phyloP scores from a whole-genome alignment of 2,113 vertebrate species.

The Chunga burmeisteri region DNA sequence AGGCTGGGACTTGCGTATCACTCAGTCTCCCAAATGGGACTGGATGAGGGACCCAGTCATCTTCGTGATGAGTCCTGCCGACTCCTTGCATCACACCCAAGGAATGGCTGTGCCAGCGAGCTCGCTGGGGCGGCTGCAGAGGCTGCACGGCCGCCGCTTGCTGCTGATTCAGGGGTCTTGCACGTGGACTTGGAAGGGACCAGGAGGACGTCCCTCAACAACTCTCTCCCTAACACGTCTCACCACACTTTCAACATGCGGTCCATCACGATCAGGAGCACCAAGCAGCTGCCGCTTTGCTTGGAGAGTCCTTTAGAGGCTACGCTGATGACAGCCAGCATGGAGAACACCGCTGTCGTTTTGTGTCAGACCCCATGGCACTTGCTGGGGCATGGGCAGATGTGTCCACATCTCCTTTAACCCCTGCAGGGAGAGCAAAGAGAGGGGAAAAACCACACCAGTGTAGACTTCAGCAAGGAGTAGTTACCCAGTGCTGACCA shows the following conservation, averaged over 20 bases:
- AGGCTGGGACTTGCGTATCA: not conserved
- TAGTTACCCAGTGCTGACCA: not conserved
- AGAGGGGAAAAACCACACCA: not conserved
- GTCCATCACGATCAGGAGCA: not conserved
- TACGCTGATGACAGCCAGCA: accelerated
- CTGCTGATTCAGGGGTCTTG: not conserved
- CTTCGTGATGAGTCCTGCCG: not conserved
- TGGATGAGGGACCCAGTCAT: not conserved
- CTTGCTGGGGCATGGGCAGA: not conserved
- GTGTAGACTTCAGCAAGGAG: not conserved
- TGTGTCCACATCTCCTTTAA: not conserved
- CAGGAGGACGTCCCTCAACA: not conserved
- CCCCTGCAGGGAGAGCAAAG: accelerated
- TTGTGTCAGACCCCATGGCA: not conserved
- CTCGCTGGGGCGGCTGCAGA: not conserved
- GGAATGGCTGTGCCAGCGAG: not conserved
- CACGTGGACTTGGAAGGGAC: not conserved
- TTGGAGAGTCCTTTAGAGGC: not conserved
- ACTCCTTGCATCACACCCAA: accelerated
- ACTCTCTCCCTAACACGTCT: not conserved
- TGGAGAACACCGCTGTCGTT: not conserved
- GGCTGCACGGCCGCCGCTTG: not conserved
- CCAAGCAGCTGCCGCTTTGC: not conserved
- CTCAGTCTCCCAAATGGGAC: not conserved
- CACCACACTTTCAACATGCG: not conserved